Base-by-base conservation (phyloP, 2,113 vertebrate species). In the Carassius gibelio region DNA sequence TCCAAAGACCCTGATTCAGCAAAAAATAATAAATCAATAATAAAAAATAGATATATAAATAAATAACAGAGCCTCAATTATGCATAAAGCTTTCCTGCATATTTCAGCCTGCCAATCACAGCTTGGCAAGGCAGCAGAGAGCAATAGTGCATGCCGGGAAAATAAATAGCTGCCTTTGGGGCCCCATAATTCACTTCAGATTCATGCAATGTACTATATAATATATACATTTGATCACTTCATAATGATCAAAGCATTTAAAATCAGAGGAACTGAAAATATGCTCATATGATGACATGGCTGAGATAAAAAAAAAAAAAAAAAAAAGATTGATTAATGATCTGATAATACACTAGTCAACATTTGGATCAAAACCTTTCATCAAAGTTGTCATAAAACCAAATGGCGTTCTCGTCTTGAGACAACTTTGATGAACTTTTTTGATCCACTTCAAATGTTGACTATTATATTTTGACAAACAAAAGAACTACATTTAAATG, bases 81-180 rank as follows among this genome's bases (percentile, higher is more conserved):
- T 94, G 91, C 90, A 93, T 92, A 95, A 93, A 95, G 93, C 91
- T 82, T 57, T 89, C 89, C 88, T 87, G 89, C 92, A 94, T 93
- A 93, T 93, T 92, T 91, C 82, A 82, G 36, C 79, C 89, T 90
- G 90, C 90, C 93, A 92, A 89, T 59, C 66, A 75, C 52, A 30
- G 74, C 64, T 75, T 34, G 74, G 75, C 66, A 75, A 36, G 34
- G 75, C 52, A 57, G 52, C 34, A 69, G 64, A 69, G 75, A 52
- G 75, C 6, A 48, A 66, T 68, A 78, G 61, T 55, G 85, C 77
- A 84, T 84, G 82, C 84, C 69, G 84, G 85, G 85, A 77, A 84
- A 87, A 72, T 61, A 72, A 61, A 52, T 21, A 82, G 17, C 17
- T 69, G 62, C 17, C 62, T 52, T 68, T 13, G 68, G 79, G 42